Evolutionary conservation across 2,113 vertebrate genomes (phyloP).

Genomic region (Salvelinus sp.): DNA sequence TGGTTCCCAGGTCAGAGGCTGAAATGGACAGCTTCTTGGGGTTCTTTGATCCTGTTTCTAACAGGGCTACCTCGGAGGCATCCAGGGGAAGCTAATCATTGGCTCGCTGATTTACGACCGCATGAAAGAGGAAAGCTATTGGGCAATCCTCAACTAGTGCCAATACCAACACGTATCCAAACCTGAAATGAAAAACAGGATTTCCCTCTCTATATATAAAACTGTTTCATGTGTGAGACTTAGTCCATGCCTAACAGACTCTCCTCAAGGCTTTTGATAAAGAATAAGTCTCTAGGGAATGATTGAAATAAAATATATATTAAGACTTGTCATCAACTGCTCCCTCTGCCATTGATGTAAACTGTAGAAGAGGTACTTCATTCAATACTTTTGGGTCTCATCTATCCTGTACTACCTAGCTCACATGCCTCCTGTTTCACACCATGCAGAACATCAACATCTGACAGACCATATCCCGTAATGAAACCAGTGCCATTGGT

Average conservation of each 20-base stretch:
- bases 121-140: neutral
- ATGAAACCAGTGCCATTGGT: too few relatives aligned
- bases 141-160: neutral
- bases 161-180: constrained; percentile 12
- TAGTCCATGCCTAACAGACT: constrained; percentile 7
- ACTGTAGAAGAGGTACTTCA: neutral
- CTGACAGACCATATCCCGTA: neutral
- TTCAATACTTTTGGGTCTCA: neutral
- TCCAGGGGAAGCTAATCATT: neutral
- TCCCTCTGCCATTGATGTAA: neutral
- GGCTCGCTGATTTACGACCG: constrained; percentile 8
- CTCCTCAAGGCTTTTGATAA: neutral
- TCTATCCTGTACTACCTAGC: neutral
- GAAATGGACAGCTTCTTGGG: constrained; percentile 13
- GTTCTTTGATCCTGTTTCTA: constrained; percentile 15
- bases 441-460: neutral
- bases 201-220: constrained; percentile 12
- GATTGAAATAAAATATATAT: neutral
- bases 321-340: neutral
- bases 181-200: constrained; percentile 18
- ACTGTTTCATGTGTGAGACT: constrained; percentile 17
- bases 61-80: neutral
- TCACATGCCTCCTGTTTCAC: neutral
- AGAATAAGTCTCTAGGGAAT: neutral
- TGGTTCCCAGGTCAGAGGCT: constrained; percentile 30